Percentiles rank a stretch among this genome's conserved stretches.
Conservation (phyloP, 2,888 invertebrate genomes). For the Alcis repandata region DNA sequence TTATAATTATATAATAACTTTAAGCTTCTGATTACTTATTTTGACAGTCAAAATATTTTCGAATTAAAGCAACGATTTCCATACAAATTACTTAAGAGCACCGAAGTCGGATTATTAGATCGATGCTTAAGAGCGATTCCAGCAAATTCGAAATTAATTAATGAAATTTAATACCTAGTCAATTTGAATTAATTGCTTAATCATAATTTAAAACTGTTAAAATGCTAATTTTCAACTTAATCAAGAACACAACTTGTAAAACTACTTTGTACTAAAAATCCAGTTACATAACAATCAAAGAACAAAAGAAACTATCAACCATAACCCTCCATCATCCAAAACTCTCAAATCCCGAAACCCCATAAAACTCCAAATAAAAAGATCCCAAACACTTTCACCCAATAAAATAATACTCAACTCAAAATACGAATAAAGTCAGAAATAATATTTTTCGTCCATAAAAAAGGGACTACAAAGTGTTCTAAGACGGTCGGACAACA, state of each 20-base stretch:
- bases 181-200: neutral
- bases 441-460: constrained; percentile 38
- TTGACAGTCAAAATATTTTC: neutral
- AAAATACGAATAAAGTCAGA: constrained; percentile 32
- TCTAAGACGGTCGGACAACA: constrained; percentile 44
- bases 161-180: neutral
- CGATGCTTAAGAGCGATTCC: no score
- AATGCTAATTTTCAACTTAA: neutral
- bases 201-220: neutral
- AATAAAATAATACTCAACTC: constrained; percentile 31
- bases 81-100: constrained; percentile 3
- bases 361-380: constrained; percentile 30
- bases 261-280: constrained; percentile 5
- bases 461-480: constrained; percentile 34
- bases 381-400: constrained; percentile 19
- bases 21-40: neutral
- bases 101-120: no score
- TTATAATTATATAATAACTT: neutral
- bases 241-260: neutral
- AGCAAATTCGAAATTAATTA: neutral
- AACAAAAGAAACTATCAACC: constrained; percentile 28
- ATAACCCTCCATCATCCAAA: constrained; percentile 20
- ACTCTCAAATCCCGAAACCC: constrained; percentile 13
- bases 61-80: neutral
- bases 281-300: constrained; percentile 15